These are phyloP conservation scores for Zosterops lateralis DNA, from an alignment of 2,113 vertebrate genomes.

Conservation along the genomic window DNA sequence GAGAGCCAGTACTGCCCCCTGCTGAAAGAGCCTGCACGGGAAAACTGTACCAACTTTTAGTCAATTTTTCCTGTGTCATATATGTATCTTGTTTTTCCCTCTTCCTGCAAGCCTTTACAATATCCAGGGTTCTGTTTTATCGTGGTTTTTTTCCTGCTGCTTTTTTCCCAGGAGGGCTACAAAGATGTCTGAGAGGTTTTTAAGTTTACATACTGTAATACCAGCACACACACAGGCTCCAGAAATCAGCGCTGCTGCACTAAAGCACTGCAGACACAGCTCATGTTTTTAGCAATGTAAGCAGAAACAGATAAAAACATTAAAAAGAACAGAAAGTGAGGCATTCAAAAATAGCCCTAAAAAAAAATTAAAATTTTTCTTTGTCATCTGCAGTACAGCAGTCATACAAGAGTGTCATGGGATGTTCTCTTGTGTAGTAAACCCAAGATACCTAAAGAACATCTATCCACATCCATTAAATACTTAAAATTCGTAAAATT, in stretches of 20 bases:
- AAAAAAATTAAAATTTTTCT: neutral
- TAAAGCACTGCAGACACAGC: neutral
- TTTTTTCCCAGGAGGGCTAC: neutral
- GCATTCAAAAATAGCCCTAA: neutral
- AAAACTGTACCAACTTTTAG: rapidly evolving
- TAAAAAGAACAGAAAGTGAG: neutral
- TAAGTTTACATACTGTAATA: neutral
- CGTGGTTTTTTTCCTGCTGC: rapidly evolving
- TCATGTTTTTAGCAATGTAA: neutral
- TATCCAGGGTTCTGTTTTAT: neutral
- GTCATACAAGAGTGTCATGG: rapidly evolving
- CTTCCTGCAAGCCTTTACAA: neutral
- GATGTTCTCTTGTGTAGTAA: neutral
- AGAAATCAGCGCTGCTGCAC: neutral
- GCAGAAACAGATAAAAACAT: neutral
- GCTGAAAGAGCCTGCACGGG: neutral
- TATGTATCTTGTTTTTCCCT: neutral
- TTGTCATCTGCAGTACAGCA: neutral
- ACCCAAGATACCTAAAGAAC: neutral
- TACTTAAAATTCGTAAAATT: neutral
- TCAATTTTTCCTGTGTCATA: neutral
- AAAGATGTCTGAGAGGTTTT: neutral
- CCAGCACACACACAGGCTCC: neutral
- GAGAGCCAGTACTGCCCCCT: constrained; percentile 31
- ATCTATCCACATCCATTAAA: neutral